Evolutionary conservation across 1,140 invertebrate species (phyloP).

Genomic region (Mycetomoellerius zeteki): DNA sequence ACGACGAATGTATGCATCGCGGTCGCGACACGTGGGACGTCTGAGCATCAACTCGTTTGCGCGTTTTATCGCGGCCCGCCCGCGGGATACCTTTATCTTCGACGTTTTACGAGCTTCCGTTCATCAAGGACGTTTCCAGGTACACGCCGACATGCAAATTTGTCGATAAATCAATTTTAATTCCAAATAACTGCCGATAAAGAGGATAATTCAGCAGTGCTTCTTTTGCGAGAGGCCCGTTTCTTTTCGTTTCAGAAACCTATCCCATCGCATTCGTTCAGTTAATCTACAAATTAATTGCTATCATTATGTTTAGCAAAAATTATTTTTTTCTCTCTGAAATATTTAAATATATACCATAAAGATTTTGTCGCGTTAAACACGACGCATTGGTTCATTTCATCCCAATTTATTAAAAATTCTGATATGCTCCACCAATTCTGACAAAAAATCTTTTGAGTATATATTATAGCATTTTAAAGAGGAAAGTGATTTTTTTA

Average conservation of each 20-base stretch:
- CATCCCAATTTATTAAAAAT: too few relatives aligned
- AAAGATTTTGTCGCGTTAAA: too few relatives aligned
- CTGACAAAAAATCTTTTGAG: too few relatives aligned
- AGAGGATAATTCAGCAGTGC: background rate
- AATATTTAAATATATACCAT: too few relatives aligned
- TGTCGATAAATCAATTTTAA: slow-evolving; percentile 4
- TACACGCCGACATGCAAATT: background rate
- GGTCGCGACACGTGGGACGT: slow-evolving; percentile 75
- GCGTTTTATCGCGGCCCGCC: slow-evolving; percentile 18
- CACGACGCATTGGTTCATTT: too few relatives aligned
- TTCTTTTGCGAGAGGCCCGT: background rate
- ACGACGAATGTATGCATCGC: slow-evolving; percentile 68
- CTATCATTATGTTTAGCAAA: too few relatives aligned
- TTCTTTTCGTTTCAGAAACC: background rate
- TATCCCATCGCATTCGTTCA: background rate
- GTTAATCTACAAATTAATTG: background rate
- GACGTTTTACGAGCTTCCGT: slow-evolving; percentile 31
- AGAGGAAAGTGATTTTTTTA: too few relatives aligned
- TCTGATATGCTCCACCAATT: too few relatives aligned
- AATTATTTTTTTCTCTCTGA: too few relatives aligned
- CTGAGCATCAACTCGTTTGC: slow-evolving; percentile 30
- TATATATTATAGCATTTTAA: too few relatives aligned
- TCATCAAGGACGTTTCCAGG: background rate
- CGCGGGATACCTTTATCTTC: slow-evolving; percentile 4
- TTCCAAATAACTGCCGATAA: background rate